phyloP scores from a whole-genome alignment of 2,113 vertebrate species.

The Phalacrocorax carbo region DNA sequence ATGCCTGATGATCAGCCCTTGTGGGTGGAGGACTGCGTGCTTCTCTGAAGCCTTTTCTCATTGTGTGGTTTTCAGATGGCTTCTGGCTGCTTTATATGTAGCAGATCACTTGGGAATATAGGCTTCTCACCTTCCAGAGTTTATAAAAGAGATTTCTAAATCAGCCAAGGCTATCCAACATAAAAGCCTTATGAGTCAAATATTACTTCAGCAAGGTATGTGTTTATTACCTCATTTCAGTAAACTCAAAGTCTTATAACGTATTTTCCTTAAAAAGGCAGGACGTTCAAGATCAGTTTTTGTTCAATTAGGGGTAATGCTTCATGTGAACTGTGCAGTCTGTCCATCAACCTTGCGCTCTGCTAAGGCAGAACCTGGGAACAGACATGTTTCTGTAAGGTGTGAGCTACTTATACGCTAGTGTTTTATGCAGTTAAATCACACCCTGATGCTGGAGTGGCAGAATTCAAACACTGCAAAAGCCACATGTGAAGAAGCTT shows the following conservation, averaged over 20 bases:
- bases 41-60: not conserved
- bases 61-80: not conserved
- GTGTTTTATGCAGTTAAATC: not conserved
- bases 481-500: not conserved
- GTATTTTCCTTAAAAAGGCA: not conserved
- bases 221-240: not conserved
- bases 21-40: fast-evolving
- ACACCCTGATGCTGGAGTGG: not conserved
- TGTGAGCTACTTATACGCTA: not conserved
- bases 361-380: not conserved
- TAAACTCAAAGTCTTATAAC: not conserved
- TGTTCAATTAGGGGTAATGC: not conserved
- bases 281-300: not conserved
- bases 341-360: fast-evolving
- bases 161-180: not conserved
- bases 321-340: not conserved
- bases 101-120: not conserved
- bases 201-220: not conserved
- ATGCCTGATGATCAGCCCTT: not conserved
- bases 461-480: not conserved
- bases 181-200: not conserved
- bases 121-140: not conserved
- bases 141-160: not conserved
- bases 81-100: not conserved
- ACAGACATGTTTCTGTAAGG: not conserved